A percentile compares a stretch with the other conserved stretches of the same genome.
Evolutionary conservation across 2,888 invertebrate genomes (phyloP).

Genomic region (Drosophila paranaensis): DNA sequence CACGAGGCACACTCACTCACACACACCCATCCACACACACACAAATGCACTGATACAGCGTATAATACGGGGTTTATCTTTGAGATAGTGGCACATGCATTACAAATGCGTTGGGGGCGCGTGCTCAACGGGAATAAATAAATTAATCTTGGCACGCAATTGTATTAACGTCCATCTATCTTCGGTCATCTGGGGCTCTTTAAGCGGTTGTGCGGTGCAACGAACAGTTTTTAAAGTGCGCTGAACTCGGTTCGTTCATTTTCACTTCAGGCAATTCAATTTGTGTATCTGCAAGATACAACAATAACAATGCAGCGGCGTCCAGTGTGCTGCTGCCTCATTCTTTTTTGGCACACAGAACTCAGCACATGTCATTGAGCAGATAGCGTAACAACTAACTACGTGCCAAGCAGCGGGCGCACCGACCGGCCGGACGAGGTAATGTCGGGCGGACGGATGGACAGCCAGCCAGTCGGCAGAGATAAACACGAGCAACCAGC

Average conservation of each 20-base stretch:
- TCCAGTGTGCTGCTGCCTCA: conserved; percentile 46
- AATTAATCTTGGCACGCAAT: conserved; percentile 73
- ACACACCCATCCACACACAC: neutral
- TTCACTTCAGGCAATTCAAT: conserved; percentile 47
- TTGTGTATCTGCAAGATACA: conserved; percentile 61
- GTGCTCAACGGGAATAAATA: conserved; percentile 57
- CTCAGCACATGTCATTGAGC: conserved; percentile 72
- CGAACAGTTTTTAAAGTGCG: conserved; percentile 70
- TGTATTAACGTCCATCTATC: conserved; percentile 45
- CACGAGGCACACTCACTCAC: conserved; percentile 41
- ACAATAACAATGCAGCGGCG: conserved; percentile 59
- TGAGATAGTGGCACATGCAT: conserved; percentile 45
- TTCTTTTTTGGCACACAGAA: conserved; percentile 61
- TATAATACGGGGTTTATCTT: conserved; percentile 38
- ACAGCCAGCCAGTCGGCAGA: conserved; percentile 17
- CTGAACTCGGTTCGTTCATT: conserved; percentile 64
- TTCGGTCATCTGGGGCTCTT: conserved; percentile 26
- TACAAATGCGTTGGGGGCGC: conserved; percentile 37
- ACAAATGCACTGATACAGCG: conserved; percentile 16
- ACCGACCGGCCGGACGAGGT: conserved; percentile 3
- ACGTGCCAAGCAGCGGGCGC: conserved; percentile 43
- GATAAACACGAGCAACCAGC: conserved; percentile 51
- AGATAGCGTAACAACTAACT: conserved; percentile 67
- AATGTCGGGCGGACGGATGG: conserved; percentile 19
- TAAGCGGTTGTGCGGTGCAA: conserved; percentile 47